phyloP scores from a whole-genome alignment of 2,888 invertebrate genomes.

The Toxonevra muliebris region DNA sequence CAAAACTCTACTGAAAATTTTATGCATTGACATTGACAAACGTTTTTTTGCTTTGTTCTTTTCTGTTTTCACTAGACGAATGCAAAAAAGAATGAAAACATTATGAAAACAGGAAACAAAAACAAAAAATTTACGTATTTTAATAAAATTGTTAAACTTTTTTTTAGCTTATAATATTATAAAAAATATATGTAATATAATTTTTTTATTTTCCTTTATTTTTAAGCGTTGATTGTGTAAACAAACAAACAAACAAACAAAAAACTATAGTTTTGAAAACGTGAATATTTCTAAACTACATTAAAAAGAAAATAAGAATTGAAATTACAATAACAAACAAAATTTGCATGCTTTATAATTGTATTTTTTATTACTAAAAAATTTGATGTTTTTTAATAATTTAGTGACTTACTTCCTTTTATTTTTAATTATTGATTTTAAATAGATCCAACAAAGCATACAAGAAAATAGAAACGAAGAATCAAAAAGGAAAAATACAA shows the following conservation, averaged over 20 bases:
- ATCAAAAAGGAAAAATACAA: neutral
- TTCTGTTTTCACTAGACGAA: neutral
- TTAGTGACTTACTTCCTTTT: too few relatives aligned
- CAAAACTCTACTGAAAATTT: slow-evolving; percentile 1
- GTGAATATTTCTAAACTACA: neutral
- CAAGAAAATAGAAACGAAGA: neutral
- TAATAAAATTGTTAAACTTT: neutral
- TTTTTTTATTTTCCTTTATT: neutral
- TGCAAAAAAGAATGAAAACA: neutral
- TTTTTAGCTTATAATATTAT: neutral
- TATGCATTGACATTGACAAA: slow-evolving; percentile 1
- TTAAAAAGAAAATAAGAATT: neutral
- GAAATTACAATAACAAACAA: neutral
- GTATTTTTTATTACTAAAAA: neutral
- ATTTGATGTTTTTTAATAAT: too few relatives aligned
- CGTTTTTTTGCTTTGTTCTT: neutral
- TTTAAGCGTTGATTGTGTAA: slow-evolving; percentile 10
- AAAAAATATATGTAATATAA: neutral
- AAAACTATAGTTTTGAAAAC: neutral
- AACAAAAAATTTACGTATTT: neutral
- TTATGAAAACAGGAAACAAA: neutral
- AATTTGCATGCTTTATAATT: slow-evolving; percentile 9
- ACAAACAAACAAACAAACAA: slow-evolving; percentile 14
- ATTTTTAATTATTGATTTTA: too few relatives aligned
- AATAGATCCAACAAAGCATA: neutral